phyloP scores from a whole-genome alignment of 2,888 invertebrate species.

The Chrysopilus asiliformis region DNA sequence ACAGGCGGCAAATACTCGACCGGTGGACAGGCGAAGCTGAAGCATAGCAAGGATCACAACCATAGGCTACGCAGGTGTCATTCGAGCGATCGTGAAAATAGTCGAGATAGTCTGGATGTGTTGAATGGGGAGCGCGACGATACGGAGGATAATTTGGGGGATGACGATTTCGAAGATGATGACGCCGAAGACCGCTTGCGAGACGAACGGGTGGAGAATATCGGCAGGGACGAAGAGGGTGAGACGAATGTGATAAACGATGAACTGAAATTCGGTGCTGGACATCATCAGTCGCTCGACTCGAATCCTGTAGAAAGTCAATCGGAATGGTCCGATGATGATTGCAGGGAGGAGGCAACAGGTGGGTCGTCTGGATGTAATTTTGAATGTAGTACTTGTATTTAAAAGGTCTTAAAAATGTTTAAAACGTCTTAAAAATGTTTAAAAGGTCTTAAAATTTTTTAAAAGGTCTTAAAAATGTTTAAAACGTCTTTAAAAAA shows the following conservation, averaged over 20 bases:
- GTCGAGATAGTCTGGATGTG: conserved; percentile 31
- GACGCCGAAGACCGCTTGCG: conserved; percentile 17
- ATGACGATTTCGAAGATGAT: conserved; percentile 34
- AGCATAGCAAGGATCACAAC: conserved; percentile 25
- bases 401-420: too few relatives aligned
- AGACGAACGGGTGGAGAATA: background rate
- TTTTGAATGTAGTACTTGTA: too few relatives aligned
- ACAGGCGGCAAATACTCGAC: background rate
- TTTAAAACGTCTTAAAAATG: too few relatives aligned
- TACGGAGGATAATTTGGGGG: conserved; percentile 33
- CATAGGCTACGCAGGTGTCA: conserved; percentile 29
- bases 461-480: too few relatives aligned
- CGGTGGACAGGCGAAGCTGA: conserved; percentile 7
- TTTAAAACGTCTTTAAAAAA: too few relatives aligned
- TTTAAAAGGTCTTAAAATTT: too few relatives aligned
- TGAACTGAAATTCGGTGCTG: conserved; percentile 36
- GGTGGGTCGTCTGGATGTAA: too few relatives aligned
- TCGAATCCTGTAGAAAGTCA: conserved; percentile 50
- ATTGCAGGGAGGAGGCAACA: conserved; percentile 50
- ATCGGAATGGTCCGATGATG: conserved; percentile 68
- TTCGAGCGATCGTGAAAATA: conserved; percentile 32
- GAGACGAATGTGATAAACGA: conserved; percentile 34
- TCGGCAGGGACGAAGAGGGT: conserved; percentile 5
- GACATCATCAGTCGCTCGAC: conserved; percentile 34
- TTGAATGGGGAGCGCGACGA: conserved; percentile 31